Evolutionary conservation across 1,140 invertebrate genomes (phyloP).

Genomic region (Globodera ellingtonae): DNA sequence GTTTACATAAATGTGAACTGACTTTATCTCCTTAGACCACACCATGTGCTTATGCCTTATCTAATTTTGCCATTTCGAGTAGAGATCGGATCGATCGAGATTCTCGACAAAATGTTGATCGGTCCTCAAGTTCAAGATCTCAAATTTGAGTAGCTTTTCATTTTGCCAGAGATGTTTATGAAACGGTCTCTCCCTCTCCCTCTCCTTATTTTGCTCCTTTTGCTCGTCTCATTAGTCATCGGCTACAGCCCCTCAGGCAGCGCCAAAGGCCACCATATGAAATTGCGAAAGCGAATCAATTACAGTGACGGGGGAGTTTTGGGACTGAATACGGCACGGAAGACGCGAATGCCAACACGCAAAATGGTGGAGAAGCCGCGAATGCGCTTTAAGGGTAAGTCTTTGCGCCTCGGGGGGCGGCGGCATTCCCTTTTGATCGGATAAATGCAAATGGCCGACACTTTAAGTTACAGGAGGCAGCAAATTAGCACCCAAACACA

Average conservation of each 20-base stretch:
- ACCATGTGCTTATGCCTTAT: too few relatives aligned
- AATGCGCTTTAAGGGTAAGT: slow-evolving; percentile 32
- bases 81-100: too few relatives aligned
- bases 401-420: background rate
- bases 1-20: background rate
- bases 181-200: background rate
- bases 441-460: background rate
- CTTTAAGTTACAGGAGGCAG: background rate
- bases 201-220: slow-evolving; percentile 5
- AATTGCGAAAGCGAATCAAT: slow-evolving; percentile 31
- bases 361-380: slow-evolving; percentile 38
- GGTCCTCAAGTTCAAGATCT: background rate
- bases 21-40: too few relatives aligned
- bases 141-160: background rate
- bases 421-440: background rate
- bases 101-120: background rate
- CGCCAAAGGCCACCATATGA: slow-evolving; percentile 4
- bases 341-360: slow-evolving; percentile 26
- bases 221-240: background rate
- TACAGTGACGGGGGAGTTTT: slow-evolving; percentile 27
- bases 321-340: slow-evolving; percentile 23
- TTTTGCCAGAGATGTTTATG: background rate
- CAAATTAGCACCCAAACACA: slow-evolving; percentile 9
- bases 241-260: slow-evolving; percentile 1
- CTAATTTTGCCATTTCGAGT: too few relatives aligned